Evolutionary conservation across 2,797 vertebrate genomes (phyloP), one percentile per base, ranked within the genome.

Genomic region (Neopelma chrysocephalum): DNA sequence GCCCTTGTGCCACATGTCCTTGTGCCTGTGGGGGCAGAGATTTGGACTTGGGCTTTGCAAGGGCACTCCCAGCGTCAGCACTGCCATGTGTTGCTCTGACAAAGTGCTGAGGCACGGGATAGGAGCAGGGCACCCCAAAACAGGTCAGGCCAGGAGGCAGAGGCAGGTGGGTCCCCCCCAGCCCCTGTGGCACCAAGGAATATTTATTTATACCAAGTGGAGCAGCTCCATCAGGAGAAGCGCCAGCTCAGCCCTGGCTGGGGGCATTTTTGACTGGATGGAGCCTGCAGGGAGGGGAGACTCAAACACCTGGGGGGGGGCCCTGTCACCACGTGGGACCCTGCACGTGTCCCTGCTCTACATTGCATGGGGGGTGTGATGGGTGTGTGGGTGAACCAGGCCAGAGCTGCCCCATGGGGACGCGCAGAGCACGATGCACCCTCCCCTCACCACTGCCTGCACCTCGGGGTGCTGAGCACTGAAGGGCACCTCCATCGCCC

Each of bases 161-260:
- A 66, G 36, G 48, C 68, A 42, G 54, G 4, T 14, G 3, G 34
- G 10, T 3, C 6, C 12, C 34, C 48, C n/a, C 16, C 2, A 0
- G 22, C 17, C 18, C 12, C 66, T 6, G 1, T 53, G 4, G 7
- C 60, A 21, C 71, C 2, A 2, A 60, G n/a, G 60, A 73, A 27
- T 60, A 32, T 77, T 91, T 89, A 93, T 95, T 92, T 89, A 80
- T 96, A 81, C 61, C 66, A 95, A 94, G 53, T 91, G 79, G 94
- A 91, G 71, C 95, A 94, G 89, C 64, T 94, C 94, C 89, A 11
- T 40, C 56, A 94, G 95, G 91, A 93, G 65, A 83, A 81, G 61
- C 1, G 0, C 6, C n/a, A 61, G 73, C 87, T 78, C 10, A 2
- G 77, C 32, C 61, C 51, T 16, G 7, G 17, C 38, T 2, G 2